Evolutionary conservation across 2,888 invertebrate genomes (phyloP).

Genomic region (Ectropis crepuscularia): DNA sequence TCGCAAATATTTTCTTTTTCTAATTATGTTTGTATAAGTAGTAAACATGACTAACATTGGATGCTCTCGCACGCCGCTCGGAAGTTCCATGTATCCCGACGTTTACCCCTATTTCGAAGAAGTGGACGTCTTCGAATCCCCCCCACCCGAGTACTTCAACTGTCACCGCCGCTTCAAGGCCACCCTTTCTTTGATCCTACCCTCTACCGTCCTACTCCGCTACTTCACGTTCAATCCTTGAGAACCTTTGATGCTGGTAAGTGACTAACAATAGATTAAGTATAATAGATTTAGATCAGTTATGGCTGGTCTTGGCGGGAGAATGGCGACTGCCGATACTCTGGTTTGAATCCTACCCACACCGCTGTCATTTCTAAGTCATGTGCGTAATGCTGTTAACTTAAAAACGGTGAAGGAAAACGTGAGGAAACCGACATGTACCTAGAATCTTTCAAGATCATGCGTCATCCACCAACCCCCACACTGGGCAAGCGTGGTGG

Average conservation of each 20-base stretch:
- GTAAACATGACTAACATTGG: constrained; percentile 27
- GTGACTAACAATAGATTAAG: not conserved
- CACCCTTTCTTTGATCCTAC: constrained; percentile 23
- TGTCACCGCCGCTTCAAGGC: constrained; percentile 33
- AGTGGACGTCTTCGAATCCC: constrained; percentile 65
- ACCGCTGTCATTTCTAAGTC: too few species aligned
- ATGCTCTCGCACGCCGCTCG: constrained; percentile 66
- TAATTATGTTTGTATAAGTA: not conserved
- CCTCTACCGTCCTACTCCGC: constrained; percentile 18
- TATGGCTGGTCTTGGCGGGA: too few species aligned
- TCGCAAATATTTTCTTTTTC: too few species aligned
- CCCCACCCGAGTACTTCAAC: constrained; percentile 66
- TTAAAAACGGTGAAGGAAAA: too few species aligned
- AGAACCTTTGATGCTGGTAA: not conserved
- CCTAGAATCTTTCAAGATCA: too few species aligned
- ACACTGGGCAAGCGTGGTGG: too few species aligned
- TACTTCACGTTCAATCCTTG: not conserved
- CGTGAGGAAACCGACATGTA: too few species aligned
- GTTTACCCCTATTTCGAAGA: constrained; percentile 73
- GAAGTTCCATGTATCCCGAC: constrained; percentile 68
- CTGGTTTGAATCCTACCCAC: too few species aligned
- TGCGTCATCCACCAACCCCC: too few species aligned
- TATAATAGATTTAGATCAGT: too few species aligned
- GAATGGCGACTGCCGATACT: too few species aligned
- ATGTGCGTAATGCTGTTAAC: too few species aligned